phyloP scores from a whole-genome alignment of 2,113 vertebrate genomes.

The Marmota monax region DNA sequence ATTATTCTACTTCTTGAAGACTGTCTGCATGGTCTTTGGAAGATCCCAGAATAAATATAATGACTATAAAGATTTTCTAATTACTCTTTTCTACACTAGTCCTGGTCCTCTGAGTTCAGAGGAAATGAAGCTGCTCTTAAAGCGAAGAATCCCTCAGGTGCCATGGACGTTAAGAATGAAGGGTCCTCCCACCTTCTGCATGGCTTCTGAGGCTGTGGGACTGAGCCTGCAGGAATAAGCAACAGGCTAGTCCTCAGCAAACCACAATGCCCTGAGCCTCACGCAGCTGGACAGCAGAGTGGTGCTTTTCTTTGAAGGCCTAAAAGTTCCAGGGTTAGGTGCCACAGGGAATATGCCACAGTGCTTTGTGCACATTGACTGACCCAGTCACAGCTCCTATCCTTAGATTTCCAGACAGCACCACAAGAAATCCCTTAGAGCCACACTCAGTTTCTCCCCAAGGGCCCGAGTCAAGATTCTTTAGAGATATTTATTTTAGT shows the following conservation, averaged over 20 bases:
- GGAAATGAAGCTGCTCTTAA: not conserved
- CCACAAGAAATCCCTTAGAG: not conserved
- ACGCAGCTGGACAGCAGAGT: not conserved
- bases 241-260: not conserved
- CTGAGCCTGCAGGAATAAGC: not conserved
- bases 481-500: slow-evolving; percentile 75
- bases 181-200: not conserved
- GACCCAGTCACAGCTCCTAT: not conserved
- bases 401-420: slow-evolving; percentile 3
- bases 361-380: not conserved
- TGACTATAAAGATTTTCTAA: not conserved
- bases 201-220: not conserved
- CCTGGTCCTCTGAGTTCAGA: not conserved
- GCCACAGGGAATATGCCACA: not conserved
- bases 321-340: not conserved
- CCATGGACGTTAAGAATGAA: rapidly evolving
- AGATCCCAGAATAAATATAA: slow-evolving; percentile 14
- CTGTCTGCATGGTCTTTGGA: slow-evolving; percentile 6
- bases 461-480: slow-evolving; percentile 17
- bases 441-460: slow-evolving; percentile 25
- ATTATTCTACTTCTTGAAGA: slow-evolving; percentile 43
- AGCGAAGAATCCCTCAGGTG: not conserved
- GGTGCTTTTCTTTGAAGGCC: not conserved
- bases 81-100: not conserved
- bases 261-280: not conserved